These are phyloP conservation scores for Corvus hawaiiensis DNA, from an alignment of 2,113 vertebrate species.

Conservation along the genomic window DNA sequence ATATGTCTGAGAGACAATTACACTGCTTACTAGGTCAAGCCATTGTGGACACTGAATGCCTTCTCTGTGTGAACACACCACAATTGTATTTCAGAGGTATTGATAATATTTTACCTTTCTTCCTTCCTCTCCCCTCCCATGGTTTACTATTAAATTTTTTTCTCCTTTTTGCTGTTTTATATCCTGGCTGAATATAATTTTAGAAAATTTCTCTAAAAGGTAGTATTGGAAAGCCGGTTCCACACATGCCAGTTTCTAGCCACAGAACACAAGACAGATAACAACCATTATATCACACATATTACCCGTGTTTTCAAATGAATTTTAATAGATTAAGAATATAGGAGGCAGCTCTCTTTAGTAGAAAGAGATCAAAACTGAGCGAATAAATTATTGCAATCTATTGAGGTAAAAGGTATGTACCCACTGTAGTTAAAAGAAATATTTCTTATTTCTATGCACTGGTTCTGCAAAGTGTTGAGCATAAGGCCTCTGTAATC, in stretches of 20 bases:
- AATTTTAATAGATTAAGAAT: background rate
- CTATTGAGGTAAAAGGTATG: background rate
- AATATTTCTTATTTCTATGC: background rate
- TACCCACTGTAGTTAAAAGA: background rate
- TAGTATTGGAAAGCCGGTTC: background rate
- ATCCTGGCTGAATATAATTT: background rate
- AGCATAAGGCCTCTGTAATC: background rate
- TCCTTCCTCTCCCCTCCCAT: background rate
- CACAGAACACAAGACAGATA: background rate
- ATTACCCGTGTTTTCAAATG: background rate
- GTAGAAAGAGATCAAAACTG: background rate
- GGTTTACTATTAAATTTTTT: background rate
- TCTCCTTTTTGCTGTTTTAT: background rate
- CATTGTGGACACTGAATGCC: background rate
- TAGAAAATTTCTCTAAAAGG: background rate
- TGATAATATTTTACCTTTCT: background rate
- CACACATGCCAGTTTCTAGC: background rate
- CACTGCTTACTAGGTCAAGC: slow-evolving; percentile 4
- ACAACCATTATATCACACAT: background rate
- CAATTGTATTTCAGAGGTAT: background rate
- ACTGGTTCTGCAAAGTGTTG: background rate
- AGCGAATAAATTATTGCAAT: background rate
- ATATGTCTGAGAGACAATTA: background rate
- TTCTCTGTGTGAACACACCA: background rate
- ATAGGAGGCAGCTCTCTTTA: background rate